Base-by-base conservation (phyloP, 2,113 vertebrate species). In the Sprattus sprattus region DNA sequence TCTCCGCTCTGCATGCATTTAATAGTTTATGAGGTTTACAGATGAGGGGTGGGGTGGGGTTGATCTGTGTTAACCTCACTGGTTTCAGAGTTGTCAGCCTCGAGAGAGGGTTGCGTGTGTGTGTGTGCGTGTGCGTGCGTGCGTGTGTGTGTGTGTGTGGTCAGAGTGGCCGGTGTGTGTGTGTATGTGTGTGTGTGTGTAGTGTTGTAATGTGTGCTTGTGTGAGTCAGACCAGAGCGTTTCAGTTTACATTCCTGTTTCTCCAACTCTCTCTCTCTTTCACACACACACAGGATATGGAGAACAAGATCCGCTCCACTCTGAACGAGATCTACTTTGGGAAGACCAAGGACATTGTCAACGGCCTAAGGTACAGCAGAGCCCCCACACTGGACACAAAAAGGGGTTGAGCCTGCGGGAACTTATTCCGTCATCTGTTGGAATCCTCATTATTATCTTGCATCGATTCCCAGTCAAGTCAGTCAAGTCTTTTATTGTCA, bases 291-390 rank as follows among this genome's bases (percentile, higher is more conserved):
- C 89, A 99, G 98, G 98, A 99, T 87, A 99, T 99, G 98, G 98
- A 99, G 94, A 99, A 99, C 92, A 99, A 99, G 96, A 99, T 99
- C 94, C 96, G 98, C 93, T 99, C 98, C 95, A 99, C 98, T 32
- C 96, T 99, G 95, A 99, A 99, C 22, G 98, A 99, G 95, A 99
- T 99, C 93, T 99, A 99, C 95, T 99, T 99, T 92, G 97, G 98
- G 82, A 99, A 99, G 92, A 99, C 98, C 88, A 99, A 99, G 96
- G 98, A 99, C 93, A 99, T 99, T 9, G 98, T 99, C 88, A 99
- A 99, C 8, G 97, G 98, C 89, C 96, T 99, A 92, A 99, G 98
- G 98, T 99, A 97, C 91, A 2, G 32, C 3, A 39, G 28, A 54
- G 28, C n/a, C 39, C 25, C 28, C 39, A 67, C 64, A 64, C 50